A percentile compares a stretch with the other conserved stretches of the same genome.
phyloP scores from a whole-genome alignment of 2,797 vertebrate genomes.

The Chaetodon trifasciatus region DNA sequence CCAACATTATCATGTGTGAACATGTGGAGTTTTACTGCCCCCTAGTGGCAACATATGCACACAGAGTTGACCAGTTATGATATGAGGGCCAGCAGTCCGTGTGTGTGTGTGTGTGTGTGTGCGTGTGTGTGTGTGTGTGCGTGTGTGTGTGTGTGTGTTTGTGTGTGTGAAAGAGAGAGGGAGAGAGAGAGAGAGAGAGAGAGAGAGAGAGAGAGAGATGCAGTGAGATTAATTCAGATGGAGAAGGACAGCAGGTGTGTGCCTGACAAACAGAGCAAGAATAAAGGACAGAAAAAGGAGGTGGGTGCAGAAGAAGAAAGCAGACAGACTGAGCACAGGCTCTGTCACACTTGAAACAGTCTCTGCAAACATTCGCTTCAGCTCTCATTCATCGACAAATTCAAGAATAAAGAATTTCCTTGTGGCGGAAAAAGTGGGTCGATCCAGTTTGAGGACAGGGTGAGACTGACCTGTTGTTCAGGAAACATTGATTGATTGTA shows the following conservation, averaged over 20 bases:
- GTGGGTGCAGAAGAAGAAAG: background rate
- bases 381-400: conserved; percentile 9
- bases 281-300: background rate
- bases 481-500: conserved; percentile 14
- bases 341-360: conserved; percentile 9
- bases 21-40: conserved; percentile 79
- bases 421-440: conserved; percentile 16
- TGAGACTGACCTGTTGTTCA: conserved; percentile 17
- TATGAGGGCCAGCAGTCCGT: background rate
- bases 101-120: background rate
- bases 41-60: conserved; percentile 61
- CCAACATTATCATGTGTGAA: conserved; percentile 24
- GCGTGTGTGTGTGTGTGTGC: background rate
- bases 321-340: background rate
- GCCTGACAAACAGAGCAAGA: conserved; percentile 11
- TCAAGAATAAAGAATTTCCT: conserved; percentile 8
- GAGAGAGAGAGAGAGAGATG: background rate
- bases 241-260: background rate
- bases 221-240: conserved; percentile 6
- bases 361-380: background rate
- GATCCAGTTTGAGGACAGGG: conserved; percentile 1
- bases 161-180: background rate
- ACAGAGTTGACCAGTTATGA: conserved; percentile 1
- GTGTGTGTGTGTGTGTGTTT: background rate
- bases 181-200: background rate